These are phyloP conservation scores for Premnoplex brunnescens DNA, from an alignment of 2,797 vertebrate species.

Conservation along the genomic window DNA sequence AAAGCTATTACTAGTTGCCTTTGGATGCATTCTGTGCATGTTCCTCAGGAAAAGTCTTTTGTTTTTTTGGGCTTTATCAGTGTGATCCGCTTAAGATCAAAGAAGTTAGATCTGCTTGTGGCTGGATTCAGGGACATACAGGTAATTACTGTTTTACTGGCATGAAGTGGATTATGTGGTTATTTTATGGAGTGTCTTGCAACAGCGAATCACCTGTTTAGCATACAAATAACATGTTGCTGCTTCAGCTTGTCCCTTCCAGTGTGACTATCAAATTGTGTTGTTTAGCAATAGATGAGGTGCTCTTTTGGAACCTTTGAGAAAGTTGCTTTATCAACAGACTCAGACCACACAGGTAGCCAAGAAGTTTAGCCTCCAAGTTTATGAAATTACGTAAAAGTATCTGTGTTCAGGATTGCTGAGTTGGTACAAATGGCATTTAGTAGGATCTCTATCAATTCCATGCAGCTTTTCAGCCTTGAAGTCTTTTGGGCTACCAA, in stretches of 20 bases:
- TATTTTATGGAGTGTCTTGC: not conserved
- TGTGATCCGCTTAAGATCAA: not conserved
- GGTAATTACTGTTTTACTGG: not conserved
- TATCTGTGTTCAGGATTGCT: not conserved
- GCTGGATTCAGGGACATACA: not conserved
- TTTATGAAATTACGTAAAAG: not conserved
- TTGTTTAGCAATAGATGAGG: not conserved
- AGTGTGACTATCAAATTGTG: not conserved
- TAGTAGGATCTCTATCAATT: not conserved
- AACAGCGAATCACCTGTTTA: not conserved
- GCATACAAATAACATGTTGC: not conserved
- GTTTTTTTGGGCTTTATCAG: not conserved
- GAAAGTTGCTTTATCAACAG: not conserved
- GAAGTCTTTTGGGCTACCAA: not conserved
- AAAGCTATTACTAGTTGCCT: not conserved
- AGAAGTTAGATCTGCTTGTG: not conserved
- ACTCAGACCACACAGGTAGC: not conserved
- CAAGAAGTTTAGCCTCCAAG: not conserved
- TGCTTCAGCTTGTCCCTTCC: not conserved
- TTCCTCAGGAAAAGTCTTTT: not conserved
- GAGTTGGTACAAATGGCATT: not conserved
- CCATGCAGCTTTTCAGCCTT: not conserved
- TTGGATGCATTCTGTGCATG: not conserved
- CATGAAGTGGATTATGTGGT: not conserved
- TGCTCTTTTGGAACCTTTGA: not conserved